These are phyloP conservation scores for Leptopilina clavipes DNA, from an alignment of 1,140 invertebrate genomes.

Conservation along the genomic window DNA sequence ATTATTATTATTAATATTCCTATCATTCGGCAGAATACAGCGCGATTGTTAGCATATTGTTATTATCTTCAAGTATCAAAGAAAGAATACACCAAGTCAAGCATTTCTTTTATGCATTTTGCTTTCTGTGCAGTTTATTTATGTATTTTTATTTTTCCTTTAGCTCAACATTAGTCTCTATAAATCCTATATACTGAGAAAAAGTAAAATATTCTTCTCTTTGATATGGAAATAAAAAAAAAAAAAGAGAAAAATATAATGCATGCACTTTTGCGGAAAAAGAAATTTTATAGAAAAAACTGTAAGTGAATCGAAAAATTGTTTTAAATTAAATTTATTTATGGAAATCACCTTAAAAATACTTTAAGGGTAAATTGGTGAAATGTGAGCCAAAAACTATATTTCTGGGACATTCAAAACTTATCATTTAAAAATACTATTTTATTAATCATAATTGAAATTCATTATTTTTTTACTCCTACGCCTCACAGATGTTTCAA, in stretches of 20 bases:
- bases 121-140: neutral
- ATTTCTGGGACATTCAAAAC: too few species aligned
- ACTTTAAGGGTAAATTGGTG: too few species aligned
- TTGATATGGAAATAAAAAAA: neutral
- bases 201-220: neutral
- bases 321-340: too few species aligned
- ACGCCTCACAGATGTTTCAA: too few species aligned
- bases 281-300: neutral
- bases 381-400: too few species aligned
- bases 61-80: neutral
- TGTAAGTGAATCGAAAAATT: too few species aligned
- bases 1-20: neutral
- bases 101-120: slow-evolving; percentile 5
- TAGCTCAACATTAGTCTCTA: neutral
- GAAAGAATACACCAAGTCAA: slow-evolving; percentile 12
- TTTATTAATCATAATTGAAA: too few species aligned
- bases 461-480: too few species aligned
- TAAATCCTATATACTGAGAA: neutral
- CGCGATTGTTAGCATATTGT: slow-evolving; percentile 27
- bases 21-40: neutral
- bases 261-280: neutral
- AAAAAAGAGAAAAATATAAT: too few species aligned
- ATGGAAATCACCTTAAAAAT: too few species aligned
- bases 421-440: too few species aligned
- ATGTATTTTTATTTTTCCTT: neutral